A percentile compares a stretch with the other conserved stretches of the same genome.
Conservation (phyloP, 2,113 vertebrate genomes). For the Todiramphus chloris region DNA sequence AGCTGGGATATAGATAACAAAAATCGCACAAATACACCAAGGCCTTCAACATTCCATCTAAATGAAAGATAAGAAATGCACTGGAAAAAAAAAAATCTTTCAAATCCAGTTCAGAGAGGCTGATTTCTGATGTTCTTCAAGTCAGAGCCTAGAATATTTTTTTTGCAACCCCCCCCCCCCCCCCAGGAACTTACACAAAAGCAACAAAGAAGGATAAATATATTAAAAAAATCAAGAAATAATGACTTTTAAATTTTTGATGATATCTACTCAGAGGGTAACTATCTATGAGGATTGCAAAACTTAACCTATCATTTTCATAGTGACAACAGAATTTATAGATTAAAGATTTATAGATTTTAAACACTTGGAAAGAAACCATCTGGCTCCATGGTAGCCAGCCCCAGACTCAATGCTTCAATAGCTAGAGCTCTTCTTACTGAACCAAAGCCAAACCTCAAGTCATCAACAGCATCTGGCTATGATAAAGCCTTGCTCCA, state of each 20-base stretch:
- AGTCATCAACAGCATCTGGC: conserved; percentile 47
- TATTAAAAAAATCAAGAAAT: conserved; percentile 64
- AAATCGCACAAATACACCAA: neutral
- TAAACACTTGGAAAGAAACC: conserved; percentile 46
- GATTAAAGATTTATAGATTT: conserved; percentile 68
- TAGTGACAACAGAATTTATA: conserved; percentile 68
- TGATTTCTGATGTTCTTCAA: conserved; percentile 35
- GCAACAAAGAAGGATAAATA: conserved; percentile 59
- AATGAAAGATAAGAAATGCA: neutral
- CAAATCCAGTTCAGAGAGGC: conserved; percentile 23
- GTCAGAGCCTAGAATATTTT: neutral
- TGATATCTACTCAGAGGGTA: conserved; percentile 65
- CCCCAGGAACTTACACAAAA: conserved; percentile 27
- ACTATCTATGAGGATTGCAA: conserved; percentile 60
- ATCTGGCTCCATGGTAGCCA: neutral
- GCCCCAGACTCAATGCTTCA: conserved; percentile 13
- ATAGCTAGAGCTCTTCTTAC: conserved; percentile 31
- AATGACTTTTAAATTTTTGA: conserved; percentile 67
- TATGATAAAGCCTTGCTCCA: conserved; percentile 42
- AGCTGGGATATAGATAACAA: neutral
- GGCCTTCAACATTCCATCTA: neutral
- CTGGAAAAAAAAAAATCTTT: neutral
- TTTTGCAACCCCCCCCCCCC: neutral
- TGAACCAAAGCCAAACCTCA: conserved; percentile 61
- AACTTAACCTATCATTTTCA: conserved; percentile 66